These are phyloP conservation scores for Smutsia gigantea DNA, from an alignment of 2,797 vertebrate genomes.

Conservation along the genomic window DNA sequence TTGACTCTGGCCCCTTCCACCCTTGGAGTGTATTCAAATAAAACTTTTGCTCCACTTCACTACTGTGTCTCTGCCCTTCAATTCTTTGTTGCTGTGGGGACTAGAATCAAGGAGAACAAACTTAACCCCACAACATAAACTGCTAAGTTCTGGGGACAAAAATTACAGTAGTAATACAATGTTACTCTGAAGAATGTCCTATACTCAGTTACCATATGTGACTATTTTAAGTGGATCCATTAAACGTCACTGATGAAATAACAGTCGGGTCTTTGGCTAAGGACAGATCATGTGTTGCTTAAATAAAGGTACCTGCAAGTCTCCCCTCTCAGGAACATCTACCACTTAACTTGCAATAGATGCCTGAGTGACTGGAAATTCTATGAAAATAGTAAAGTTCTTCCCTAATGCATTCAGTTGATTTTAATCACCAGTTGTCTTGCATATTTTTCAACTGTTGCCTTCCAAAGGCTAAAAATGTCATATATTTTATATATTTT, in stretches of 20 bases:
- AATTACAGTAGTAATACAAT: neutral
- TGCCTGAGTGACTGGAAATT: neutral
- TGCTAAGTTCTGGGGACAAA: neutral
- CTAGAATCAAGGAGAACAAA: no score
- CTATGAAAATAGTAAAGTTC: neutral
- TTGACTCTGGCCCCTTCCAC: no score
- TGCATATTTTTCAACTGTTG: constrained; percentile 56
- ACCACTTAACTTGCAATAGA: neutral
- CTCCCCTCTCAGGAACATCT: neutral
- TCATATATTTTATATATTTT: constrained; percentile 50
- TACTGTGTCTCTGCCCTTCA: no score
- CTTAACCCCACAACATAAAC: no score
- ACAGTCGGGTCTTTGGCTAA: neutral
- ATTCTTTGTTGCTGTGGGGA: no score
- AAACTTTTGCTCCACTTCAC: no score
- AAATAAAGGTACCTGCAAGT: neutral
- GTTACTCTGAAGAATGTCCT: neutral
- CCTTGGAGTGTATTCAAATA: no score
- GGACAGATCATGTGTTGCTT: neutral
- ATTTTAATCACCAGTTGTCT: constrained; percentile 1
- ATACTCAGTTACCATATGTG: neutral
- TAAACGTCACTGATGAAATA: neutral
- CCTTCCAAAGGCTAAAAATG: constrained; percentile 23
- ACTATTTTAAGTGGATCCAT: constrained; percentile 1
- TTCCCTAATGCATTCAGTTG: neutral